phyloP scores from a whole-genome alignment of 2,888 invertebrate species.

The Mythimna impura region DNA sequence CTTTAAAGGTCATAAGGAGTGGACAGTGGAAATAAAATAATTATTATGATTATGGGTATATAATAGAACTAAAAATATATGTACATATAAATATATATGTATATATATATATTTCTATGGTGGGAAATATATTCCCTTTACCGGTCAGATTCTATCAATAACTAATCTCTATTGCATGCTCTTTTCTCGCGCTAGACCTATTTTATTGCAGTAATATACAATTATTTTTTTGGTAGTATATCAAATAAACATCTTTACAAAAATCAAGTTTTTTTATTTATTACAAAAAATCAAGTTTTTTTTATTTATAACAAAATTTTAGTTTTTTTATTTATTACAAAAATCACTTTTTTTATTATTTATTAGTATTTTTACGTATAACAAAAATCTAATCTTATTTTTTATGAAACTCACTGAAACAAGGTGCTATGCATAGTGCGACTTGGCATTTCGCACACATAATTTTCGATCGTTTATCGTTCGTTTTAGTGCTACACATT shows the following conservation, averaged over 20 bases:
- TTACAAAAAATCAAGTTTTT: slow-evolving; percentile 1
- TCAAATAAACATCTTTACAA: not conserved
- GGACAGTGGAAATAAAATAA: too few species aligned
- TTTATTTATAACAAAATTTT: slow-evolving; percentile 3
- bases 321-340: slow-evolving; percentile 4
- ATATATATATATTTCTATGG: not conserved
- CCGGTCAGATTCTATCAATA: slow-evolving; percentile 6
- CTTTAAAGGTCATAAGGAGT: too few species aligned
- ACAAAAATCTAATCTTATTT: slow-evolving; percentile 11
- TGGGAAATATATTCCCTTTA: slow-evolving; percentile 7
- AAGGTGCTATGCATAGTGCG: slow-evolving; percentile 17
- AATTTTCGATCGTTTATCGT: slow-evolving; percentile 37
- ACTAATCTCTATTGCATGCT: slow-evolving; percentile 2
- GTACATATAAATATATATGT: slow-evolving; percentile 1
- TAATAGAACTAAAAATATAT: slow-evolving; percentile 3
- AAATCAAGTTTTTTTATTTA: not conserved
- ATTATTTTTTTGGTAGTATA: slow-evolving; percentile 4
- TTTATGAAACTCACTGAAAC: slow-evolving; percentile 11
- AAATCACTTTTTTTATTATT: slow-evolving; percentile 4
- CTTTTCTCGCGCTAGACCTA: slow-evolving; percentile 1
- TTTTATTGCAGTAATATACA: slow-evolving; percentile 3
- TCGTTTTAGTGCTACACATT: slow-evolving; percentile 31
- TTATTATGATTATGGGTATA: slow-evolving; percentile 19
- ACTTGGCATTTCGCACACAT: slow-evolving; percentile 24
- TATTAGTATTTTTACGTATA: slow-evolving; percentile 6